These are phyloP conservation scores for Odocoileus hemionus DNA, from an alignment of 2,113 vertebrate species.

Conservation along the genomic window DNA sequence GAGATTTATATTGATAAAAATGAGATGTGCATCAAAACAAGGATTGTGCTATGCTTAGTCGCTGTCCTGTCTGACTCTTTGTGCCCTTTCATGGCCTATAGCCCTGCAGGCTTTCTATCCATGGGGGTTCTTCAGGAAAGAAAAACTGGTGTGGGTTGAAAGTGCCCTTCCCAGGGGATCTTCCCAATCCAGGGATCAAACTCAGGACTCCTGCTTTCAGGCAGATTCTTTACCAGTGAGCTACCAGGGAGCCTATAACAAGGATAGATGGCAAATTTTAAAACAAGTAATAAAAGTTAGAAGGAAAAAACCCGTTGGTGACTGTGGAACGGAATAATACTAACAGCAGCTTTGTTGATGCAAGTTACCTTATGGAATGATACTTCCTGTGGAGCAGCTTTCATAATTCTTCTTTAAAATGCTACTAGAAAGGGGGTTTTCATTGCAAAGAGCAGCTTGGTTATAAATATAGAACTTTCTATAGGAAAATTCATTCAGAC, in stretches of 20 bases:
- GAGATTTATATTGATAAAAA: background rate
- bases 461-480: conserved; percentile 53
- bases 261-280: background rate
- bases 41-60: background rate
- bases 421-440: background rate
- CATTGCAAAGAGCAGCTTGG: conserved; percentile 32
- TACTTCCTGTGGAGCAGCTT: conserved; percentile 20
- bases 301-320: background rate
- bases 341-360: background rate
- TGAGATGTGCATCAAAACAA: background rate
- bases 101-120: background rate
- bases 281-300: background rate
- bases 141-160: background rate
- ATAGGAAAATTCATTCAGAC: conserved; percentile 24
- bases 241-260: background rate
- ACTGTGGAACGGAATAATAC: background rate
- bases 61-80: background rate
- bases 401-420: conserved; percentile 25
- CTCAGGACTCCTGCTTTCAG: background rate
- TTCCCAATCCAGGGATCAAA: background rate
- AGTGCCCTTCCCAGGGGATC: background rate
- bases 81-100: background rate
- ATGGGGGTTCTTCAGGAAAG: background rate
- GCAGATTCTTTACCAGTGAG: background rate
- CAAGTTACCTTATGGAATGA: conserved; percentile 4